Base-by-base conservation (phyloP, 2,888 invertebrate genomes). In the Ptychoptera contaminata region DNA sequence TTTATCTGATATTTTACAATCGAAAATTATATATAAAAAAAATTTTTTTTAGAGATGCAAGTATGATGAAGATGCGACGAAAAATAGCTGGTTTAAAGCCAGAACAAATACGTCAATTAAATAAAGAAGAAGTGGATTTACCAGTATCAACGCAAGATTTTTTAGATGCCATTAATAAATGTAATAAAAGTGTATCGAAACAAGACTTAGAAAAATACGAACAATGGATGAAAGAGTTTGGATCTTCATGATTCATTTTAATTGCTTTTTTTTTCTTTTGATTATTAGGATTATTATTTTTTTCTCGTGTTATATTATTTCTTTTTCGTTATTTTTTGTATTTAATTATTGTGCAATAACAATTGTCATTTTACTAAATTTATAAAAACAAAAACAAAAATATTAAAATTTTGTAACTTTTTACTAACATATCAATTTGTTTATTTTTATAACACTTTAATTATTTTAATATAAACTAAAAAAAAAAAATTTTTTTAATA, bases 11-110 rank as follows among this genome's bases (percentile, higher is more conserved):
- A 32, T 32, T 32, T 32, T 32, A 11, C n/a, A 2, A 39, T 34
- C n/a, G n/a, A n/a, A n/a, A n/a, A n/a, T n/a, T n/a, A n/a, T 34
- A 29, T 36, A 15, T 44, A 0, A 29, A 16, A 39, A 30, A 10
- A 12, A 34, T 45, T 11, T 30, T 42, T 41, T 44, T 40, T 43
- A 87, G 96, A 55, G 96, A 97, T 70, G 96, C 97, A 7, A 91
- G 94, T 31, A 94, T 97, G 94, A 97, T 97, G 96, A 87, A 92
- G 0, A 96, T 97, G 90, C 72, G 97, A 36, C 73, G 92, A 44
- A 88, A 91, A 67, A 96, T 97, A 48, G 82, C 83, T 43, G 96
- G 96, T 3, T 70, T 96, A 29, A 84, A 80, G 56, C 92, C 93
- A 1, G 93, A 94, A 59, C 87, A 97, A 66, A 94, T 97, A 53